Evolutionary conservation across 2,888 invertebrate genomes (phyloP).

Genomic region (Monochamus alternatus): DNA sequence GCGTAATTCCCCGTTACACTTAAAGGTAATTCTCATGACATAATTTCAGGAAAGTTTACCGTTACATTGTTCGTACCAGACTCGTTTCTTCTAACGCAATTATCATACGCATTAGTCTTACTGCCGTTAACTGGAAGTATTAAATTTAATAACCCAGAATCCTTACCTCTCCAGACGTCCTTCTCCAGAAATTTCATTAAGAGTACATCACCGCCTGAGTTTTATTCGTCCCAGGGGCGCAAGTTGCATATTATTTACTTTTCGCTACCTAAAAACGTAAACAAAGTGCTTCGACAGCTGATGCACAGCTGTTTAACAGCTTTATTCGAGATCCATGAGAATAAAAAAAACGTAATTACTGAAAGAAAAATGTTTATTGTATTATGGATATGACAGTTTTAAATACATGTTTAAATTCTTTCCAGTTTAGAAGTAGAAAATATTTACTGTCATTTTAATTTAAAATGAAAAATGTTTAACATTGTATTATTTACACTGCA

Average conservation of each 20-base stretch:
- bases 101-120: slow-evolving; percentile 2
- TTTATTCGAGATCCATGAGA: not conserved
- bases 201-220: not conserved
- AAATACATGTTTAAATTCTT: too few species aligned
- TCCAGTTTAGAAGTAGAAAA: too few species aligned
- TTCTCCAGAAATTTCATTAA: slow-evolving; percentile 10
- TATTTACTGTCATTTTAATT: too few species aligned
- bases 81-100: not conserved
- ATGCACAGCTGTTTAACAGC: slow-evolving; percentile 18
- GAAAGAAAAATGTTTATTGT: too few species aligned
- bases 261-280: slow-evolving; percentile 7
- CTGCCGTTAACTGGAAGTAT: not conserved
- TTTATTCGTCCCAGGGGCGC: slow-evolving; percentile 6
- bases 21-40: too few species aligned
- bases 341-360: too few species aligned
- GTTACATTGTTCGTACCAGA: not conserved
- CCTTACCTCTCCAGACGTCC: not conserved
- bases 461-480: too few species aligned
- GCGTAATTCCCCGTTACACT: too few species aligned
- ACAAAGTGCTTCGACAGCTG: slow-evolving; percentile 26
- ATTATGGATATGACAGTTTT: too few species aligned
- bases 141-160: slow-evolving; percentile 10
- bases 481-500: too few species aligned
- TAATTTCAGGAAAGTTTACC: too few species aligned
- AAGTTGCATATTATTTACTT: slow-evolving; percentile 2